A percentile compares a stretch with the other conserved stretches of the same genome.
Conservation (phyloP, 2,113 vertebrate genomes). For the Perca schrenkii region DNA sequence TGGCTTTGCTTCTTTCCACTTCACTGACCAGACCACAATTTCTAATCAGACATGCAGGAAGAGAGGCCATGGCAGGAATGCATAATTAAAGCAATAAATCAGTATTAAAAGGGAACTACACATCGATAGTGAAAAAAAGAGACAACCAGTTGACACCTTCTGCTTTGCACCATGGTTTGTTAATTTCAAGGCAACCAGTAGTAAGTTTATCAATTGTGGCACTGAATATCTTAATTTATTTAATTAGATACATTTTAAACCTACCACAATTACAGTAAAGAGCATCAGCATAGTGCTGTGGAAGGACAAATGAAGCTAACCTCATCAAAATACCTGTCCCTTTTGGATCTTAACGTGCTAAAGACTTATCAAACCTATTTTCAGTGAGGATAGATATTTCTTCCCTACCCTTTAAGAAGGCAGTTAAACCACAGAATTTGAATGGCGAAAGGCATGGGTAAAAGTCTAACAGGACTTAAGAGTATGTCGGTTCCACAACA, state of each 20-base stretch:
- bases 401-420: slow-evolving; percentile 21
- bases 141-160: slow-evolving; percentile 6
- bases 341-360: slow-evolving; percentile 15
- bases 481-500: slow-evolving; percentile 64
- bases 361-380: slow-evolving; percentile 23
- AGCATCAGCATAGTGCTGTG: neutral
- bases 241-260: neutral
- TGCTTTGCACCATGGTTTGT: slow-evolving; percentile 27
- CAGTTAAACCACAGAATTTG: slow-evolving; percentile 50
- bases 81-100: slow-evolving; percentile 79
- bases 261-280: neutral
- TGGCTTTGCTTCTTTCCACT: slow-evolving; percentile 79
- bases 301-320: neutral
- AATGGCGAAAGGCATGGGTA: slow-evolving; percentile 42
- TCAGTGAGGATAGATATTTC: slow-evolving; percentile 29
- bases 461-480: slow-evolving; percentile 53
- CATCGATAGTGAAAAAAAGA: slow-evolving; percentile 33
- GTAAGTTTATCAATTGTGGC: neutral
- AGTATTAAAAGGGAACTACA: slow-evolving; percentile 68
- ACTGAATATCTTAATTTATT: neutral
- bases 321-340: slow-evolving; percentile 28
- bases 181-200: neutral
- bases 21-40: slow-evolving; percentile 79
- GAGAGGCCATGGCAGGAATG: slow-evolving; percentile 77
- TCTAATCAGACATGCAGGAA: slow-evolving; percentile 77